phyloP scores from a whole-genome alignment of 2,888 invertebrate genomes.

The Trachelus iudaicus region DNA sequence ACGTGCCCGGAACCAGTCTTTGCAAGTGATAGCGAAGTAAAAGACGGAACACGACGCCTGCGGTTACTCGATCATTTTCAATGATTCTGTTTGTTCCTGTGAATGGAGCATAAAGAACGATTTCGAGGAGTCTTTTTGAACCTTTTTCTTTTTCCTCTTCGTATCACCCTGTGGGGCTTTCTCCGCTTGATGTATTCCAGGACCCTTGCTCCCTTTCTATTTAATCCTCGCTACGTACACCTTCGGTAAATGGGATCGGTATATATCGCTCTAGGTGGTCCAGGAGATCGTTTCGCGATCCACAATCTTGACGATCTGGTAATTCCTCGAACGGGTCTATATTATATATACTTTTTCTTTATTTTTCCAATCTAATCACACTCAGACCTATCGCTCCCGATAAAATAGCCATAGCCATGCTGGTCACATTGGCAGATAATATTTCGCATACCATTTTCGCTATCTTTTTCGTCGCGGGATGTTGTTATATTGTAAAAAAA shows the following conservation, averaged over 20 bases:
- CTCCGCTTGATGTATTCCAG: background rate
- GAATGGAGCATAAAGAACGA: background rate
- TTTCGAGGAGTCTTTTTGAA: background rate
- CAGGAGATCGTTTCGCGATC: background rate
- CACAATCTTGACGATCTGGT: background rate
- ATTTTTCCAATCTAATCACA: background rate
- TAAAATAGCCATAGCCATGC: background rate
- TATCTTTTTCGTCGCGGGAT: background rate
- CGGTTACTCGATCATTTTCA: background rate
- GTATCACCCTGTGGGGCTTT: background rate
- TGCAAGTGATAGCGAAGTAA: background rate
- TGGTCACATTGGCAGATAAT: background rate
- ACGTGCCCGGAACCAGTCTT: background rate
- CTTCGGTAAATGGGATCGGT: background rate
- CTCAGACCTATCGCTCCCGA: background rate
- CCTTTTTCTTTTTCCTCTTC: background rate
- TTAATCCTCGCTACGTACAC: background rate
- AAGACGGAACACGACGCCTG: background rate
- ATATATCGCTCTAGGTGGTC: background rate
- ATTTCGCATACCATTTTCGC: background rate
- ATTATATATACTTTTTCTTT: background rate
- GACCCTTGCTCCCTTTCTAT: background rate
- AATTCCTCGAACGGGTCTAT: background rate
- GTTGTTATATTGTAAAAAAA: background rate
- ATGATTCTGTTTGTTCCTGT: background rate